Evolutionary conservation across 2,888 invertebrate species (phyloP), one percentile per base, ranked within the genome.

Genomic region (Napeogenes inachia): DNA sequence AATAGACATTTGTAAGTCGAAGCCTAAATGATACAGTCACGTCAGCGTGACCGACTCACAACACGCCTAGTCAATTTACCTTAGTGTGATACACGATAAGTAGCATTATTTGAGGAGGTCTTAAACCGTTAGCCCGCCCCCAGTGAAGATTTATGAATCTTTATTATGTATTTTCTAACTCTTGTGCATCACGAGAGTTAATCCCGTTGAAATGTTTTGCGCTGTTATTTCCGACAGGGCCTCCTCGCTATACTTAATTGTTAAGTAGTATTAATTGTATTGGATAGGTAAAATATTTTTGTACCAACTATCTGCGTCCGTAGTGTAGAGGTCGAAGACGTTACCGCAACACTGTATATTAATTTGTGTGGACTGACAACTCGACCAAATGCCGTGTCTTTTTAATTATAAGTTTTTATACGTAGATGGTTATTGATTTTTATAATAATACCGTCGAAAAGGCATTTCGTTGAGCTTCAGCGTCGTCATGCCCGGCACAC

Each of bases 41-140:
- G 74, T 70, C 77, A 71, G 77, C 75, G 84, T 80, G 82, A 79
- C 77, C 75, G 82, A 82, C 85, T 82, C 89, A 85, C 86, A 85
- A 86, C 84, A 82, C 86, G 84, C 87, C 90, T 90, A 90, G 90
- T 90, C 90, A 90, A 90, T 89, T 89, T 90, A 89, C 88, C 86
- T 88, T 90, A 90, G 89, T 90, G 90, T 90, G 89, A 90, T 90
- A 89, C 83, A 87, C 85, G 82, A 79, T 89, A 89, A 89, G 87
- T 89, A 89, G 86, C 81, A 81, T 80, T 71, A 75, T 79, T 76
- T 72, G 80, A 77, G 87, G 87, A 66, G 60, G 66, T 47, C 56
- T 35, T n/a, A 42, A 50, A 53, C 50, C 45, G 56, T 8, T 13
- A n/a, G 32, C 38, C 42, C 54, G 6, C 50, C 56, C 46, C 45